These are phyloP conservation scores for Drosophila aldrichi DNA, from an alignment of 2,888 invertebrate genomes.

Conservation along the genomic window DNA sequence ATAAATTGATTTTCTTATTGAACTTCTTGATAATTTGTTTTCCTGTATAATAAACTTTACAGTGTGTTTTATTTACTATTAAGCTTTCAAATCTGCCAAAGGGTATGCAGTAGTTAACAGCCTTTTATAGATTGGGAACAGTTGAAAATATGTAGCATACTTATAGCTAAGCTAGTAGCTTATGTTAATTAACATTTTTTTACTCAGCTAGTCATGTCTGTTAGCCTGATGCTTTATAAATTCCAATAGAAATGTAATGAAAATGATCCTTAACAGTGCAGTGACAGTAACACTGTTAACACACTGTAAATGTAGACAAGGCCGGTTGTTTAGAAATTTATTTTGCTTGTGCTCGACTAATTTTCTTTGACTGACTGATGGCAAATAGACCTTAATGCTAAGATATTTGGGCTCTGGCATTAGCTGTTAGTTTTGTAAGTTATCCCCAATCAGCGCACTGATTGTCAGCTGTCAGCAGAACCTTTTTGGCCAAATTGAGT, in stretches of 20 bases:
- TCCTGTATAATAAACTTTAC: too few species aligned
- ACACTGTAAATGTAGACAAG: too few species aligned
- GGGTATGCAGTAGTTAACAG: neutral
- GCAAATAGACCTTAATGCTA: neutral
- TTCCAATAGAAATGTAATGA: too few species aligned
- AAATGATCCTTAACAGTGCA: too few species aligned
- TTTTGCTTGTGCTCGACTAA: neutral
- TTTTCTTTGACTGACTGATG: neutral
- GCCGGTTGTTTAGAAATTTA: neutral
- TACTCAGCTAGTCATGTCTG: too few species aligned
- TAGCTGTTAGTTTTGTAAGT: neutral
- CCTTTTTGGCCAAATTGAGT: slow-evolving; percentile 1
- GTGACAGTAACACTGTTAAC: too few species aligned
- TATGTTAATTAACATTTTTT: neutral
- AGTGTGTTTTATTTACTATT: too few species aligned
- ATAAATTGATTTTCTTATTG: too few species aligned
- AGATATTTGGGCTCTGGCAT: neutral
- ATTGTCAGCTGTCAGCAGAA: slow-evolving; percentile 6
- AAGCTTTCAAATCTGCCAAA: neutral
- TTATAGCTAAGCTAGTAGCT: neutral
- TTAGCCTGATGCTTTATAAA: too few species aligned
- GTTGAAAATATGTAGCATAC: neutral
- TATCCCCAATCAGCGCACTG: neutral
- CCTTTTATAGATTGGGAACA: neutral
- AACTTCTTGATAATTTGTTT: too few species aligned